Base-by-base conservation (phyloP, 2,888 invertebrate species). In the Horisme vitalbata region DNA sequence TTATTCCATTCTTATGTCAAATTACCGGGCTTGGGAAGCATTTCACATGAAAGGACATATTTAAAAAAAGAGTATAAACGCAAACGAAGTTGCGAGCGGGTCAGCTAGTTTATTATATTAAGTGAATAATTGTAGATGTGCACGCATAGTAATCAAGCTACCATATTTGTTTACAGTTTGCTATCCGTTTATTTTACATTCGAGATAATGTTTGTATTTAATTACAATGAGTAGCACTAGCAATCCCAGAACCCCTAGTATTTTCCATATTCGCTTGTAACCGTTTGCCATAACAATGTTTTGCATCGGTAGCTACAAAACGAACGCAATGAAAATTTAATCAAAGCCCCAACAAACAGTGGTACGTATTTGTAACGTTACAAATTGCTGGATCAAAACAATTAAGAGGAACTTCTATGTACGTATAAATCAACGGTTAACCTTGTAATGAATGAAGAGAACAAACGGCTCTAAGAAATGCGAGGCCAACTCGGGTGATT, bases 401-500 rank as follows among this genome's bases (percentile, higher is more conserved):
- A 48, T 37, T 23, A 27, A 33, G 45, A 46, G 37, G 28, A 48
- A 48, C 41, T 55, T 45, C 38, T 31, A 31, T 44, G 43, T 52
- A 47, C 51, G 52, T 58, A 65, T 64, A 61, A 65, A 65, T 64
- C 59, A 63, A 61, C 55, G 58, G 65, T 63, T 65, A 63, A 63
- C 65, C 66, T 68, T 69, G 74, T 80, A 84, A 82, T 81, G 75
- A 84, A 86, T 79, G 76, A 82, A 83, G 76, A 80, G 81, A 81
- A 84, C 80, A 77, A 84, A 79, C 79, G 81, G 78, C 78, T 62
- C 79, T 78, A 80, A 82, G 83, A 79, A 84, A 78, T 72, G 79
- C 75, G 76, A 78, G 81, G 74, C 80, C 80, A 82, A 81, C 78
- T 80, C 79, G 76, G 79, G 82, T 89, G 88, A 89, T 88, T 87